Evolutionary conservation across 2,888 invertebrate genomes (phyloP), one percentile per base, ranked within the genome.

Genomic region (Carabus problematicus): DNA sequence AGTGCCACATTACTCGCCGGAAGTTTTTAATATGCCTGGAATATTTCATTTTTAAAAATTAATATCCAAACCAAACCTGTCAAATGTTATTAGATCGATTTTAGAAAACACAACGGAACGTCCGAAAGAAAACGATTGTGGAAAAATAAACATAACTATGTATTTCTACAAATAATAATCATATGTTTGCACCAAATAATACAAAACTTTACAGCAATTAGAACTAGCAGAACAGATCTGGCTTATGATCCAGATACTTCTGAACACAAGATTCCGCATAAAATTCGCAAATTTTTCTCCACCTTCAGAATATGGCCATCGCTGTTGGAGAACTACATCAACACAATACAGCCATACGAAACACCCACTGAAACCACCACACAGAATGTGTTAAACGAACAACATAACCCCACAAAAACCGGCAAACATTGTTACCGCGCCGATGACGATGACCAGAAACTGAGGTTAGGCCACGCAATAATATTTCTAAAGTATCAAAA

Each of bases 401-500:
- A 29, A 29, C 6, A 29, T 29, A 29, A 29, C 3, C 29, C 29
- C 29, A n/a, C n/a, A n/a, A n/a, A n/a, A n/a, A n/a, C n/a, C n/a
- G n/a, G n/a, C n/a, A n/a, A n/a, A 52, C 16, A 52, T 18, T 16
- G 16, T 4, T 11, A 52, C n/a, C n/a, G n/a, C n/a, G n/a, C n/a
- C 18, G 16, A 18, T 2, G 9, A 9, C 8, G 81, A 82, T 72
- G 76, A 78, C 14, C 77, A 77, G 69, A 73, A 76, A 58, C 75
- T 75, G 67, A 75, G 78, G 58, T 75, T 84, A 8, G 64, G 78
- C 19, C 78, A 81, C 67, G 77, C 81, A 0, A 76, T 76, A 0
- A 75, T 76, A 12, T 81, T 84, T 77, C 70, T 85, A 63, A 76
- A 78, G 16, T 80, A 82, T 72, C 85, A 85, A 75, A 77, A 79